Evolutionary conservation across 1,140 invertebrate genomes (phyloP), one percentile per base, ranked within the genome.

Genomic region (Polypedilum vanderplanki): DNA sequence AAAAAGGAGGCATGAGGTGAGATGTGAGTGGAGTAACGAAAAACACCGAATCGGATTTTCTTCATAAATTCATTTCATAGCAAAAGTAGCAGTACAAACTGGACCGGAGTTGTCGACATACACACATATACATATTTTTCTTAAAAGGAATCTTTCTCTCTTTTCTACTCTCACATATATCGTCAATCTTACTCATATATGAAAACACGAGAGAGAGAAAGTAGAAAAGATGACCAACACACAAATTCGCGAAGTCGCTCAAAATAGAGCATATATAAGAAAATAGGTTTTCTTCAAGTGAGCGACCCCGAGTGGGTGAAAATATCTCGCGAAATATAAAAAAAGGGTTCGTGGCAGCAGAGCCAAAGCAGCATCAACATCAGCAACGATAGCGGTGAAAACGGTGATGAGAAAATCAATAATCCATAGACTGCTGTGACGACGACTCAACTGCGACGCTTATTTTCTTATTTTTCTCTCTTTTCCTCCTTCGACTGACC

Each of bases 341-440:
- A 67, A 70, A 70, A 70, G 65, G 65, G 17, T 70, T 70, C 17
- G 17, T 70, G 17, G 17, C 18, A 18, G 65, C 18, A 20, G 10
- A 18, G 65, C 20, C 9, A 70, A 70, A 70, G 15, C 17, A 18
- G 17, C 65, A 18, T 4, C 10, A 18, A 17, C n/a, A n/a, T n/a
- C 65, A 70, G 10, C 15, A 70, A 57, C 12, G n/a, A 57, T 18
- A 70, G 65, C 65, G 65, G 46, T 57, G 46, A 57, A 57, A 57
- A 70, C 17, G 20, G 65, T 70, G 65, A 70, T 70, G 65, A 70
- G 65, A 70, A 70, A 70, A 70, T 70, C 65, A 70, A 70, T 70
- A 70, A 70, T 70, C 65, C 65, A 70, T 70, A 70, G 65, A 70
- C 65, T 33, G 65, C n/a, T 57, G n/a, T 33, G 46, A 57, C n/a